These are phyloP conservation scores for Bathybates hornii DNA, from an alignment of 2,113 vertebrate genomes.

Conservation along the genomic window DNA sequence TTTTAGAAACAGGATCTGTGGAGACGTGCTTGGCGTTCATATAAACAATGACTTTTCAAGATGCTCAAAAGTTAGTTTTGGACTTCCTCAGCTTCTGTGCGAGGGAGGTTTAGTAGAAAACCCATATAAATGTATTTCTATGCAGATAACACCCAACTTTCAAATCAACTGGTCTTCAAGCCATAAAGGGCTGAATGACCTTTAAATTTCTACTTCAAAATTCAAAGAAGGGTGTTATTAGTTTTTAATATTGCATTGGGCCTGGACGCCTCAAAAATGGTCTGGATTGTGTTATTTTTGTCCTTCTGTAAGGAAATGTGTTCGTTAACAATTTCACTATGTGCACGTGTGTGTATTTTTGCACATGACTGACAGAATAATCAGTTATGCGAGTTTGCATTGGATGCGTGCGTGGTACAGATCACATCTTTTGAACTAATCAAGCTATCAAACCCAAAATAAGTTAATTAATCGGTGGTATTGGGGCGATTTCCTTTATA, in stretches of 20 bases:
- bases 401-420: fast-evolving
- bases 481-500: neutral
- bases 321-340: neutral
- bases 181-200: neutral
- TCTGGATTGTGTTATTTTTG: neutral
- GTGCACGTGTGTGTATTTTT: neutral
- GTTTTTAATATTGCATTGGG: neutral
- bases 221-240: neutral
- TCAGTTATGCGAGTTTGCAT: neutral
- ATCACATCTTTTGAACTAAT: neutral
- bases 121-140: neutral
- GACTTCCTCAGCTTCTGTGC: neutral
- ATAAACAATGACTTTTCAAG: neutral
- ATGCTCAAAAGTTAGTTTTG: neutral
- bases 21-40: neutral
- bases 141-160: neutral
- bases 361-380: neutral
- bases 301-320: neutral
- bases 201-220: neutral
- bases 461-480: neutral
- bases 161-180: neutral
- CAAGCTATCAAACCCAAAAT: neutral
- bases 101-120: neutral
- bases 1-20: neutral
- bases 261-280: fast-evolving